Percentiles rank a stretch among this genome's conserved stretches.
phyloP scores from a whole-genome alignment of 2,888 invertebrate species.

The Melanotus villosus region DNA sequence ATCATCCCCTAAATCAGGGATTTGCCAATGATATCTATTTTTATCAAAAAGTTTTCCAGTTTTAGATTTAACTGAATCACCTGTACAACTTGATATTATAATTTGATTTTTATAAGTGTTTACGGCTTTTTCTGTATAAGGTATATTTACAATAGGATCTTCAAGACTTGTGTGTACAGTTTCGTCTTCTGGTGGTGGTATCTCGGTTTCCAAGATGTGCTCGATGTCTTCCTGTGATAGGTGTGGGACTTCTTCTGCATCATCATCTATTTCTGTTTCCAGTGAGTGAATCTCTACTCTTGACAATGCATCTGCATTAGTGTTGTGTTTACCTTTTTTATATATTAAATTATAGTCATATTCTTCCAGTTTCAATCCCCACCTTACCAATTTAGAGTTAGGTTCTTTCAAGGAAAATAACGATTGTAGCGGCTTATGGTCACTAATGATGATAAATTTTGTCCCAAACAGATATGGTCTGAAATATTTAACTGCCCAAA shows the following conservation, averaged over 20 bases:
- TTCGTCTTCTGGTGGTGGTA: conserved; percentile 25
- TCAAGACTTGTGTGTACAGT: conserved; percentile 20
- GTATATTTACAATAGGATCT: conserved; percentile 20
- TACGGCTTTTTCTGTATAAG: conserved; percentile 9
- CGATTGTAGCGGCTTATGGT: conserved; percentile 39
- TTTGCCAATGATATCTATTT: too few species aligned
- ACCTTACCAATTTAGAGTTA: conserved; percentile 10
- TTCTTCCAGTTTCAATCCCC: conserved; percentile 33
- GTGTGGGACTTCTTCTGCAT: too few species aligned
- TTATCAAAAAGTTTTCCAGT: too few species aligned
- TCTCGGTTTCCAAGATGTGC: not conserved
- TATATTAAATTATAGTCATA: not conserved
- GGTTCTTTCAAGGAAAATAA: conserved; percentile 34
- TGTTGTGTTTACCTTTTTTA: conserved; percentile 6
- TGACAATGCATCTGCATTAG: conserved; percentile 9
- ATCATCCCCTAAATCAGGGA: too few species aligned
- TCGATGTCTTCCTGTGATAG: too few species aligned
- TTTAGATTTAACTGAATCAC: too few species aligned
- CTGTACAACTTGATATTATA: not conserved
- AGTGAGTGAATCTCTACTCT: not conserved
- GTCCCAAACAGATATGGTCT: conserved; percentile 32
- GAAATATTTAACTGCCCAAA: conserved; percentile 24
- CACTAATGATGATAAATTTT: conserved; percentile 26
- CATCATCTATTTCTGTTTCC: not conserved
- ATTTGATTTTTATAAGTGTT: conserved; percentile 31